Evolutionary conservation across 1,140 invertebrate genomes (phyloP).

Genomic region (Pissodes strobi): DNA sequence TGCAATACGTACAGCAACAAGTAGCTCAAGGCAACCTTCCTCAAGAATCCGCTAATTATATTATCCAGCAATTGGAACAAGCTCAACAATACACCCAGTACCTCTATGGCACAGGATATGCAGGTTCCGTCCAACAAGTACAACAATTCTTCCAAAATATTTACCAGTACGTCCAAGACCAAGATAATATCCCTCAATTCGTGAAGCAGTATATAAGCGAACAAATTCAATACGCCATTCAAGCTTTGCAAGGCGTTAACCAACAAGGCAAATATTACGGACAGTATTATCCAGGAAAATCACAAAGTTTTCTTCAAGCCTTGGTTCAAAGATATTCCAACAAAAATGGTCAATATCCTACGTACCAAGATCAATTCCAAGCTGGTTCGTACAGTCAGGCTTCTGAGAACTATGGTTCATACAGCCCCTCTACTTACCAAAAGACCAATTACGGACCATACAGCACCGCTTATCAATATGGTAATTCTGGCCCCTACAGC

Average conservation of each 20-base stretch:
- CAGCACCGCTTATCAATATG: too few species aligned
- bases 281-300: neutral
- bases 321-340: neutral
- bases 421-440: too few species aligned
- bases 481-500: neutral
- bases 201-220: neutral
- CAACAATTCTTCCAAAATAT: neutral
- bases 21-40: neutral
- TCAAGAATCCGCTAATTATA: neutral
- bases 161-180: neutral
- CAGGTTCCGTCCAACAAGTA: too few species aligned
- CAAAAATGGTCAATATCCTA: neutral
- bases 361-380: neutral
- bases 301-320: neutral
- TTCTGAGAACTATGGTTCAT: too few species aligned
- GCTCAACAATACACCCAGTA: neutral
- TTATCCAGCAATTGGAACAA: conserved; percentile 4
- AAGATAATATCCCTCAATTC: neutral
- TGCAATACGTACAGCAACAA: neutral
- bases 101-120: too few species aligned
- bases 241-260: neutral
- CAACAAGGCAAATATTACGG: neutral
- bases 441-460: too few species aligned
- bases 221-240: neutral
- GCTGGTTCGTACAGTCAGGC: too few species aligned